Percentiles rank a stretch among this genome's conserved stretches.
phyloP scores from a whole-genome alignment of 2,797 vertebrate genomes.

The Bradypus variegatus region DNA sequence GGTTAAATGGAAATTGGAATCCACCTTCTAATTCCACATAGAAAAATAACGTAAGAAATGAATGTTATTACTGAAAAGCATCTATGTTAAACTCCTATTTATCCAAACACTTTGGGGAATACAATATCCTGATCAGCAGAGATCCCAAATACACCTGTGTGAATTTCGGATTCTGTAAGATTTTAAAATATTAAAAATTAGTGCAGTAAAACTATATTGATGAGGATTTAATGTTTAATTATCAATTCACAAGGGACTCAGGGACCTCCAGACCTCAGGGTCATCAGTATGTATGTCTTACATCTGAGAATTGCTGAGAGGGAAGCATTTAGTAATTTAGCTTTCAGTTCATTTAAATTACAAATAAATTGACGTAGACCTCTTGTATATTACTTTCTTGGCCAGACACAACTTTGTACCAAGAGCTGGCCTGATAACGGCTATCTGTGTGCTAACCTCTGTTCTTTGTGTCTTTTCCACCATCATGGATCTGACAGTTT shows the following conservation, averaged over 20 bases:
- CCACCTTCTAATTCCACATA: neutral
- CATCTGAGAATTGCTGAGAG: neutral
- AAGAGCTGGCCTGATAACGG: neutral
- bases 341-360: neutral
- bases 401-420: rapidly evolving
- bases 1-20: neutral
- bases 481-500: conserved; percentile 58
- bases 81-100: neutral
- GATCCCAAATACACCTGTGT: neutral
- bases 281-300: rapidly evolving
- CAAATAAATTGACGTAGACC: neutral
- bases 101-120: neutral
- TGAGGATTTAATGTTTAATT: neutral
- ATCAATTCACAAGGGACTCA: neutral
- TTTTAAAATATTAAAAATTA: neutral
- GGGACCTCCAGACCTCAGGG: neutral
- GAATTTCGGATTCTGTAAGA: neutral
- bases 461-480: neutral
- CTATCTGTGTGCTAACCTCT: neutral
- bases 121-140: neutral
- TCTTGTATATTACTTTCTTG: neutral
- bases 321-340: neutral
- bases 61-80: neutral
- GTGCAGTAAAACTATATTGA: neutral
- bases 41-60: neutral